phyloP scores from a whole-genome alignment of 2,888 invertebrate genomes.

The Diaphora mendica region DNA sequence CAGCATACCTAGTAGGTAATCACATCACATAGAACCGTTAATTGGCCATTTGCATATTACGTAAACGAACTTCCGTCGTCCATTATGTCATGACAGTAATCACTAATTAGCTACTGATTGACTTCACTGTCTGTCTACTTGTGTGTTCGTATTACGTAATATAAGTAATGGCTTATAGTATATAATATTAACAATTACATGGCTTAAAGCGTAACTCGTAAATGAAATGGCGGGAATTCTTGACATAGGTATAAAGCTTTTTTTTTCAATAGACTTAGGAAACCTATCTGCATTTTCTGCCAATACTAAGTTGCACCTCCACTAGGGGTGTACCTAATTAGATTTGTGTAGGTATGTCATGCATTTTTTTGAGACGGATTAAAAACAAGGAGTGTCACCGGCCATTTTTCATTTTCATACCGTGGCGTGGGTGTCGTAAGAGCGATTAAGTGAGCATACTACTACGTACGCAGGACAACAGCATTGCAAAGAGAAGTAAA shows the following conservation, averaged over 20 bases:
- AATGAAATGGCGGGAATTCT: background rate
- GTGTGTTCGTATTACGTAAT: constrained; percentile 40
- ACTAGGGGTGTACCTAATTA: too few species aligned
- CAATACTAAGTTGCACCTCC: too few species aligned
- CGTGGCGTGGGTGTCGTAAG: too few species aligned
- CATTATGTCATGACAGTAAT: constrained; percentile 7
- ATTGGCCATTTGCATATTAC: constrained; percentile 2
- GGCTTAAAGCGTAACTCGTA: background rate
- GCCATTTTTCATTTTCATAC: too few species aligned
- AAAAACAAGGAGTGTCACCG: too few species aligned
- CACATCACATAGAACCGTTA: background rate
- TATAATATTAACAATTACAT: constrained; percentile 4
- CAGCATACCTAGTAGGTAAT: background rate
- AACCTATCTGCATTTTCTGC: too few species aligned
- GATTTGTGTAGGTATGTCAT: too few species aligned
- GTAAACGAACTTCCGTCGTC: background rate
- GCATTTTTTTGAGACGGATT: too few species aligned
- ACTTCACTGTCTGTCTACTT: constrained; percentile 30
- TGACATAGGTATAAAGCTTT: background rate
- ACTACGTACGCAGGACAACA: too few species aligned
- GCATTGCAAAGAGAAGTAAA: too few species aligned
- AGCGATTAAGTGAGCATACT: too few species aligned
- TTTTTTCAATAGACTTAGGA: background rate
- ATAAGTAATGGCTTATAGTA: constrained; percentile 21
- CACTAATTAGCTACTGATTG: constrained; percentile 11